phyloP scores from a whole-genome alignment of 2,113 vertebrate species.

The Ornithorhynchus anatinus region DNA sequence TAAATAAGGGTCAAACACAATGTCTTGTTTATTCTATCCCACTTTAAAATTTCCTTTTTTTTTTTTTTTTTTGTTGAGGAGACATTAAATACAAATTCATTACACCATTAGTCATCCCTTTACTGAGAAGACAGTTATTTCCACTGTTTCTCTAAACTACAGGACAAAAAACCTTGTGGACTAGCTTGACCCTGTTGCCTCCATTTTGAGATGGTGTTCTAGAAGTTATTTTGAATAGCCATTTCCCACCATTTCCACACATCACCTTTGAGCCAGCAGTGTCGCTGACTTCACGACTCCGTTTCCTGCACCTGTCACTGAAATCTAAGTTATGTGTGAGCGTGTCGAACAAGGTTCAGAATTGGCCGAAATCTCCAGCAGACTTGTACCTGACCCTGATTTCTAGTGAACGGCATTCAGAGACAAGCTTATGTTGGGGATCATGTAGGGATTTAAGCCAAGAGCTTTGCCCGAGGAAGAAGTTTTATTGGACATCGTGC shows the following conservation, averaged over 20 bases:
- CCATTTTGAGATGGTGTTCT: neutral
- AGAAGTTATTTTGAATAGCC: neutral
- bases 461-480: neutral
- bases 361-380: neutral
- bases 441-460: neutral
- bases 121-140: neutral
- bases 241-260: neutral
- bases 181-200: neutral
- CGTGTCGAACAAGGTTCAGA: slow-evolving; percentile 5
- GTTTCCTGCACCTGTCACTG: neutral
- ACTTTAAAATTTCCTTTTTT: neutral
- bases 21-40: neutral
- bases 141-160: neutral
- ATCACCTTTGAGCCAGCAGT: no score
- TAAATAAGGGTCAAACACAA: neutral
- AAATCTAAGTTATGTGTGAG: neutral
- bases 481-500: neutral
- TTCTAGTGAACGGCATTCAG: neutral
- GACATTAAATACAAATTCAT: neutral
- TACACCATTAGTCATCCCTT: neutral
- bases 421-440: slow-evolving; percentile 1
- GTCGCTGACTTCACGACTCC: neutral
- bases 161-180: neutral
- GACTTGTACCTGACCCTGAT: neutral
- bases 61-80: neutral